phyloP scores from a whole-genome alignment of 2,113 vertebrate genomes.

The Menidia beryllina region DNA sequence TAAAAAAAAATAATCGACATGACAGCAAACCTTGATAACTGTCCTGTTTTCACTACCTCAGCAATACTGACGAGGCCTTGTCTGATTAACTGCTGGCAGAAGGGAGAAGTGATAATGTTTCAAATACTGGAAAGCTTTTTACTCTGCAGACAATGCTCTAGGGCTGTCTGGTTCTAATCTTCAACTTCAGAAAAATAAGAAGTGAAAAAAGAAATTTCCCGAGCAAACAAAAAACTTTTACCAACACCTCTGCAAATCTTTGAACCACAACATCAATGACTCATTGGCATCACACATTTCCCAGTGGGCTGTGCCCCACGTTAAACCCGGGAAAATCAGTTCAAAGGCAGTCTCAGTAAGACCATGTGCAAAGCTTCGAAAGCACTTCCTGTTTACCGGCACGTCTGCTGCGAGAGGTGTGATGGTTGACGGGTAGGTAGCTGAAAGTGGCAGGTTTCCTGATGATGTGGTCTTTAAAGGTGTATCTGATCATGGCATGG shows the following conservation, averaged over 20 bases:
- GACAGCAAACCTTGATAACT: neutral
- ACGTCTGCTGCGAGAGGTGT: conserved; percentile 10
- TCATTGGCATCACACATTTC: neutral
- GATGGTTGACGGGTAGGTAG: neutral
- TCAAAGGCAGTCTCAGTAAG: conserved; percentile 9
- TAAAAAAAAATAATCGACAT: no score
- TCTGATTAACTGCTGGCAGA: conserved; percentile 27
- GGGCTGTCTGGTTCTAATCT: conserved; percentile 43
- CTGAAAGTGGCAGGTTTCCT: conserved; percentile 34
- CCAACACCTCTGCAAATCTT: neutral
- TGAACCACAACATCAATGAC: conserved; percentile 4
- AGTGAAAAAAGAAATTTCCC: conserved; percentile 14
- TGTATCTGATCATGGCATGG: neutral
- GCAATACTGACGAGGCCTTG: conserved; percentile 13
- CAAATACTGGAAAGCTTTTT: conserved; percentile 42
- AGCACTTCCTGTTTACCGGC: conserved; percentile 56
- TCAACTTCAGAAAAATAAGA: conserved; percentile 17
- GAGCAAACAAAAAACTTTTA: neutral
- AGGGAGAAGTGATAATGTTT: conserved; percentile 53
- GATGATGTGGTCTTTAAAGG: neutral
- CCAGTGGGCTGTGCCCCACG: neutral
- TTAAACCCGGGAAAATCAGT: neutral
- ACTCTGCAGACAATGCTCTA: conserved; percentile 45
- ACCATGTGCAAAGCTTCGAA: conserved; percentile 21
- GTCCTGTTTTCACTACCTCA: conserved; percentile 18